A percentile compares a stretch with the other conserved stretches of the same genome.
phyloP scores from a whole-genome alignment of 2,888 invertebrate genomes.

The Phragmatobia fuliginosa region DNA sequence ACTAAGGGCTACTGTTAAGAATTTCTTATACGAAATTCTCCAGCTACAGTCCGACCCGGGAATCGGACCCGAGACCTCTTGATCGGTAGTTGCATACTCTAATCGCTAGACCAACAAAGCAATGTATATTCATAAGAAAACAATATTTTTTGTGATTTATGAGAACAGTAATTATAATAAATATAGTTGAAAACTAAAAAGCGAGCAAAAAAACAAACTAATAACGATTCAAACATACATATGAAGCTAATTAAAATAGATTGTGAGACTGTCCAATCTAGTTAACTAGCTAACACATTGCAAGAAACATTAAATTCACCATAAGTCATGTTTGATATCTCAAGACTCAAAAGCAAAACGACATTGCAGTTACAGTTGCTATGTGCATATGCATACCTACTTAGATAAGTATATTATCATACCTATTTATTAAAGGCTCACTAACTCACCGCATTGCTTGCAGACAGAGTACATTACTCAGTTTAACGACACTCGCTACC shows the following conservation, averaged over 20 bases:
- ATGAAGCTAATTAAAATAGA: background rate
- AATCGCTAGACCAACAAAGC: no score
- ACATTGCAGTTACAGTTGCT: background rate
- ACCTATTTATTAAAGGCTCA: background rate
- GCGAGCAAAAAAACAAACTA: no score
- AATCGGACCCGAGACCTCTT: no score
- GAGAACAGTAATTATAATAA: no score
- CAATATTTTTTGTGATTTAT: no score
- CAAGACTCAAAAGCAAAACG: background rate
- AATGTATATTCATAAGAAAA: no score
- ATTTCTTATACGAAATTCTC: no score
- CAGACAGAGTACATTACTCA: background rate
- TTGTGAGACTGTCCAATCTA: background rate
- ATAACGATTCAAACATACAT: no score
- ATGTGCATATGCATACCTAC: background rate
- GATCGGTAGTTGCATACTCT: no score
- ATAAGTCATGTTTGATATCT: background rate
- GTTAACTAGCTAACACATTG: background rate
- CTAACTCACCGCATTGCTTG: background rate
- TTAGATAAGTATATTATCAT: background rate
- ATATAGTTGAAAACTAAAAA: no score
- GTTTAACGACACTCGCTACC: slow-evolving; percentile 20
- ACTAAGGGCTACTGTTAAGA: no score
- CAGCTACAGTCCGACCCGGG: no score
- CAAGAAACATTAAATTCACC: background rate